Evolutionary conservation across 2,797 vertebrate genomes (phyloP).

Genomic region (Tragopan temminckii): DNA sequence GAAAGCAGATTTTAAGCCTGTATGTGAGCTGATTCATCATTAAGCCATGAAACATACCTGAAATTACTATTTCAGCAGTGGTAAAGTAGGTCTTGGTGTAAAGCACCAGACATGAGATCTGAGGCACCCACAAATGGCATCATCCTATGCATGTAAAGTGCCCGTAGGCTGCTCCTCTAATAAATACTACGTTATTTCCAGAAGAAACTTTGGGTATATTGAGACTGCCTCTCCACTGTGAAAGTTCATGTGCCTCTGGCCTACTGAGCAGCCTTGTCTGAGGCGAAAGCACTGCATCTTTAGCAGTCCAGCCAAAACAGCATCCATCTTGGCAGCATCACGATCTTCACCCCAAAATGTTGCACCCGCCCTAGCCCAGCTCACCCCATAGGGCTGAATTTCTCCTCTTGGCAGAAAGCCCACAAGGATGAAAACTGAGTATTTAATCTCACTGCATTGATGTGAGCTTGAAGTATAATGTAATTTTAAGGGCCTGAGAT

Average conservation of each 20-base stretch:
- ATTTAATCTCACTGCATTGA: accelerated
- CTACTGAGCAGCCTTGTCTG: not conserved
- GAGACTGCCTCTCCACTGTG: not conserved
- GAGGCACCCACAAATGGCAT: not conserved
- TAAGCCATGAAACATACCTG: not conserved
- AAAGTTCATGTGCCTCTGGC: accelerated
- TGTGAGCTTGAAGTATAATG: not conserved
- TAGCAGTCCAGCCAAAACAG: accelerated
- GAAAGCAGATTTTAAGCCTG: not conserved
- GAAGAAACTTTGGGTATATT: not conserved
- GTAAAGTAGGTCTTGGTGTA: not conserved
- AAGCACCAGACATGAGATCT: not conserved
- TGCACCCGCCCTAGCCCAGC: accelerated
- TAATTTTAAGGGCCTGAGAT: not conserved
- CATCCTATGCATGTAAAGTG: accelerated
- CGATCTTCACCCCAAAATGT: accelerated
- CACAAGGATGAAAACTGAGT: accelerated
- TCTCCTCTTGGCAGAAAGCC: not conserved
- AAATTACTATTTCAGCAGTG: not conserved
- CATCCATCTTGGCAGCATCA: not conserved
- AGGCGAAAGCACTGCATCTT: not conserved
- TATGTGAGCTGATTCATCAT: not conserved
- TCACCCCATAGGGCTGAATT: not conserved
- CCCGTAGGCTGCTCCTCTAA: not conserved
- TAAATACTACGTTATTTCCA: not conserved